Base-by-base conservation (phyloP, 1,140 invertebrate genomes). In the Cherax destructor region DNA sequence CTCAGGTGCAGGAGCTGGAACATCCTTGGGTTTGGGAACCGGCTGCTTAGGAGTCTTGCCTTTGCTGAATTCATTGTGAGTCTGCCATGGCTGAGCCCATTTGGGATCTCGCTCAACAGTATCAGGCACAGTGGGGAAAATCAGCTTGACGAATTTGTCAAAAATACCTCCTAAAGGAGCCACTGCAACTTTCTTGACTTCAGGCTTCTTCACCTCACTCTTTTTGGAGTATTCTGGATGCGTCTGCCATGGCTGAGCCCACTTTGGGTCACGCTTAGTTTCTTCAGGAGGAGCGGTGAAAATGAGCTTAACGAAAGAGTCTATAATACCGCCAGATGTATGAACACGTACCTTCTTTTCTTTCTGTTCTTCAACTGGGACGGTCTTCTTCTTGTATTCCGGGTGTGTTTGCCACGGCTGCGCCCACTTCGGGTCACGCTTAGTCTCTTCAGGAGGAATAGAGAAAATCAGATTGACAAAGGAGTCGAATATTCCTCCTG, bases 71-170 rank as follows among this genome's bases (percentile, higher is more conserved):
- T 91, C 89, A 47, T 85, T 79, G 41, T 87, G 85, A 16, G 85
- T 83, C 69, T 92, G 91, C 91, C 91, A 92, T 4, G 91, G 85
- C 21, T 77, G 79, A 0, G 91, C 78, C 91, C 91, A 92, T 41
- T 92, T 92, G 3, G 91, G 30, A 74, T 87, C 91, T 7, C 91
- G 76, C 50, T 86, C 24, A 5, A 5, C 13, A 50, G 3, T 4
- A n/a, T 3, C 76, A 47, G 24, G 52, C 13, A 59, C 9, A 11
- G 49, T 16, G 52, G 86, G 88, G 85, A 86, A 86, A 52, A 86
- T 59, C 6, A 78, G 74, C 1, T 41, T 18, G 9, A 86, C 74
- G 9, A 86, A 41, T 13, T 61, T 78, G 50, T 86, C 85, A 21
- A 86, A 30, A 21, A 77, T n/a, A 9, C 74, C 74, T 10, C n/a